Conservation (phyloP, 2,888 invertebrate species). For the Dryocosmus kuriphilus region DNA sequence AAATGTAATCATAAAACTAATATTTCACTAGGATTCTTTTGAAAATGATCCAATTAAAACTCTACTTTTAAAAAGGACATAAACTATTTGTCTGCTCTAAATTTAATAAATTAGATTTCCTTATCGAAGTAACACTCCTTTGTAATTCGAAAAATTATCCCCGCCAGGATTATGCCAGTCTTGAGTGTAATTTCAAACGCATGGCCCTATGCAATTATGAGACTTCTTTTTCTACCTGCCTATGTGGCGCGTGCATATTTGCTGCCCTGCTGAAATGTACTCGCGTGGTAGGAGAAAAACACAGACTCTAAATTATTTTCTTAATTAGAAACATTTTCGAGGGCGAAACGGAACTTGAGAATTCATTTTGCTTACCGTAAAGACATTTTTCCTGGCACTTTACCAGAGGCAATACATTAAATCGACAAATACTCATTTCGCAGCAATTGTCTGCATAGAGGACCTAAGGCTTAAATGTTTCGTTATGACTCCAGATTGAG, state of each 20-base stretch:
- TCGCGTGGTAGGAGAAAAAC: constrained; percentile 13
- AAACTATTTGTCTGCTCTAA: background rate
- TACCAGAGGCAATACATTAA: constrained; percentile 23
- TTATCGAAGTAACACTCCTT: background rate
- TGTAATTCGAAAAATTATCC: background rate
- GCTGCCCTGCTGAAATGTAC: constrained; percentile 3
- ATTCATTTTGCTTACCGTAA: constrained; percentile 12
- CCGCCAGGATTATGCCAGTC: background rate
- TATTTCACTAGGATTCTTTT: background rate
- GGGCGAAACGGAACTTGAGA: constrained; percentile 19
- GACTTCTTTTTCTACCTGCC: constrained; percentile 10
- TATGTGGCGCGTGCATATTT: constrained; percentile 7
- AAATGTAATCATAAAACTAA: background rate
- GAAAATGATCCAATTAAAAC: background rate
- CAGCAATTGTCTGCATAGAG: constrained; percentile 25
- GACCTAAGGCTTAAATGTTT: background rate
- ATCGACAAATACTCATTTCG: constrained; percentile 14
- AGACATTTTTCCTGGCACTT: constrained; percentile 34
- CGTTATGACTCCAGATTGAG: background rate
- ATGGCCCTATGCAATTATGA: constrained; percentile 28
- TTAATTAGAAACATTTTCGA: constrained; percentile 36
- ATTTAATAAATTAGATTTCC: background rate
- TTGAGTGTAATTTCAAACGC: constrained; percentile 24
- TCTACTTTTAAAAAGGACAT: background rate
- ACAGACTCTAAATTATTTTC: constrained; percentile 30